Evolutionary conservation across 2,888 invertebrate genomes (phyloP), one percentile per base, ranked within the genome.

Genomic region (Molanna angustata): DNA sequence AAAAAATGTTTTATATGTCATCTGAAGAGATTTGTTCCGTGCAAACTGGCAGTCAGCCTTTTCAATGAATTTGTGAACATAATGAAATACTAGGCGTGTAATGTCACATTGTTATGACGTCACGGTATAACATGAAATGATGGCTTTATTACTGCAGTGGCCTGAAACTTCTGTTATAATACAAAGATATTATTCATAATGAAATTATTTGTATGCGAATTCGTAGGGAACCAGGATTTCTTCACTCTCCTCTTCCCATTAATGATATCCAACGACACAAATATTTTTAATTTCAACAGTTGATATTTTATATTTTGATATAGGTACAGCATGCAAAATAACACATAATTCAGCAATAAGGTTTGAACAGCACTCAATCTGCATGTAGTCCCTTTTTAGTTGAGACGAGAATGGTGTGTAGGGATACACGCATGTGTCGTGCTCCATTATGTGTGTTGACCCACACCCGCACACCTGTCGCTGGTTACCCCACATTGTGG

Each of bases 41-140:
- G 18, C 21, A 40, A 11, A 7, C 27, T 7, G 11, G 11, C 11
- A 27, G 27, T 11, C 11, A 27, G 27, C 27, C 27, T 27, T 27
- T 27, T 27, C 27, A 27, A 27, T 27, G 27, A 27, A 27, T 27
- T 27, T 11, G 27, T 4, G 4, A 7, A 39, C 18, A 49, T 32
- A 49, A 49, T 52, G 51, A 57, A 49, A 54, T 54, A 54, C 48
- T 42, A 42, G 47, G 44, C 52, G 52, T 51, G 53, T 54, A 51
- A 50, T 52, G 54, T 39, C 54, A 51, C 53, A 49, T 54, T 52
- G 53, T 50, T 45, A 54, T 57, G 35, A 47, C 51, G 51, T 54
- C 53, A 57, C 53, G 54, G 43, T 41, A 22, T 57, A 48, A 57
- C 46, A 52, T 47, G 41, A 39, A 51, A 49, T 57, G 54, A 54